Conservation (phyloP, 1,140 invertebrate genomes). For the Papilio machaon region DNA sequence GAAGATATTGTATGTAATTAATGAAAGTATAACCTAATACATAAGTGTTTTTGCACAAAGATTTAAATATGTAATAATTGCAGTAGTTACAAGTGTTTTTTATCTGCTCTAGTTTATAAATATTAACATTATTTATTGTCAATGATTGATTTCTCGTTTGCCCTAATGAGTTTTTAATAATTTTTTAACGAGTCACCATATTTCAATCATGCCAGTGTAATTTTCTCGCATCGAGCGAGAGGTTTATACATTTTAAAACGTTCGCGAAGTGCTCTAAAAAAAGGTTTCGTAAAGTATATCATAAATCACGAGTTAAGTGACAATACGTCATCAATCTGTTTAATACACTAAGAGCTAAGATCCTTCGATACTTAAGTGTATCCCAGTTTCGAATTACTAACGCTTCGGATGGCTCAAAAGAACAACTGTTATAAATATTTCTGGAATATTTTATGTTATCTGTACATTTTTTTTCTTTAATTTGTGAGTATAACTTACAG, state of each 20-base stretch:
- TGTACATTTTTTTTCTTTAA: not conserved
- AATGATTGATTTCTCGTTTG: constrained; percentile 12
- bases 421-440: not conserved
- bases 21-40: not conserved
- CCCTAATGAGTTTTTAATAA: constrained; percentile 34
- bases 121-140: constrained; percentile 5
- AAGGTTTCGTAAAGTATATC: constrained; percentile 42
- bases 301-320: constrained; percentile 61
- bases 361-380: constrained; percentile 45
- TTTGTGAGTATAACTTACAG: not conserved
- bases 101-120: not conserved
- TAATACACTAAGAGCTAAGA: constrained; percentile 51
- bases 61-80: not conserved
- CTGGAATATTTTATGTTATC: not conserved
- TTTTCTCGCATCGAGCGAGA: constrained; percentile 32
- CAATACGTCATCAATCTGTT: constrained; percentile 63
- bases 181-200: constrained; percentile 23
- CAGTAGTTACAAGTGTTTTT: not conserved
- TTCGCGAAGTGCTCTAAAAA: constrained; percentile 22
- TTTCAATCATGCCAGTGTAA: constrained; percentile 38
- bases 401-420: not conserved
- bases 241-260: constrained; percentile 30
- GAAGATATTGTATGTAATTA: not conserved
- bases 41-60: not conserved
- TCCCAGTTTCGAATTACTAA: constrained; percentile 36